Base-by-base conservation (phyloP, 2,113 vertebrate species). In the Vulpes lagopus region DNA sequence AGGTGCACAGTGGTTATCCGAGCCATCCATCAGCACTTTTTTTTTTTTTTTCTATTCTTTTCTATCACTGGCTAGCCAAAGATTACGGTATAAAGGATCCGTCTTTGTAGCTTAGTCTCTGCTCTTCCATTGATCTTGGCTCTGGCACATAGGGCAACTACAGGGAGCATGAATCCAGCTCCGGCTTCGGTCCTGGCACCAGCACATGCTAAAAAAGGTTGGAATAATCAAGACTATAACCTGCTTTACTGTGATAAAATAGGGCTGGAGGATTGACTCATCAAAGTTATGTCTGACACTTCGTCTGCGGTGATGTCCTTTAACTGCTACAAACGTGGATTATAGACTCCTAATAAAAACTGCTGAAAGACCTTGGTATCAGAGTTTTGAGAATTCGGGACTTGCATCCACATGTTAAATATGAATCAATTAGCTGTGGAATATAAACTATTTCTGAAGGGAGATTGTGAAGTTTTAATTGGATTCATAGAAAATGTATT, bases 41-140 rank as follows among this genome's bases (percentile, higher is more conserved):
- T 94, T 62, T 73, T 93, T 94, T 43, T 88, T 94, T 62, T 91
- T 95, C 49, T 93, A 8, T 90, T 69, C n/a, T 69, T 69, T 35
- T 35, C 32, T 85, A 64, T 94, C 69, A 30, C 6, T 19, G 16
- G n/a, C 71, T 93, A 62, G 80, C 43, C 32, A 73, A 81, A 17
- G 35, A 76, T 78, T 30, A 51, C 25, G 30, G 55, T 74, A 59
- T 14, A 83, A 94, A 81, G 5, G 79, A 80, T 23, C 43, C 0
- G 8, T 35, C 25, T 43, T 74, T 69, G 19, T 53, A 89, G 23
- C 5, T 27, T 86, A 60, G 27, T 65, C 32, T 81, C 38, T 71
- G 59, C 78, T 35, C 30, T 71, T 83, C 51, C 51, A 86, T 0
- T 7, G 9, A 8, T 88, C 38, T 64, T 96, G 55, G 55, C 76